Conservation (phyloP, 2,113 vertebrate genomes). For the Cyprinodon tularosa region DNA sequence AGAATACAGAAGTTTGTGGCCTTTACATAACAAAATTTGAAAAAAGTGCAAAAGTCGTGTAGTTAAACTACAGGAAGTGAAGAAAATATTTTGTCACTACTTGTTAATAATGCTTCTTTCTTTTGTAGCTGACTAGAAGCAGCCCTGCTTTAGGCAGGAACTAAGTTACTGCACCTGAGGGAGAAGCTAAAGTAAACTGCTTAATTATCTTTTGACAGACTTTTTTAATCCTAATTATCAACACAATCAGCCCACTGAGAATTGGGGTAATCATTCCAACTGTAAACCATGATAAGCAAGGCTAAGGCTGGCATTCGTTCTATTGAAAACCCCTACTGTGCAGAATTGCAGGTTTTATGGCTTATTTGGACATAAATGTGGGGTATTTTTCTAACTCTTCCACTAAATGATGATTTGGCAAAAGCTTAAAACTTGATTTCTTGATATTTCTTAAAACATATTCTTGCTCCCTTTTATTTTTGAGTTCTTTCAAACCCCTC, state of each 20-base stretch:
- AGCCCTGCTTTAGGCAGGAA: neutral
- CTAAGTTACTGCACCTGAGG: neutral
- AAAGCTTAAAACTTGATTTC: neutral
- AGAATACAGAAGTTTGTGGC: neutral
- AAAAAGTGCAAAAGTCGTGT: neutral
- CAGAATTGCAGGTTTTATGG: constrained; percentile 1
- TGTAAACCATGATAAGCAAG: neutral
- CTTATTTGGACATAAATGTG: neutral
- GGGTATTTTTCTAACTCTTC: neutral
- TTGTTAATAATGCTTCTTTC: neutral
- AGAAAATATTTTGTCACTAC: neutral
- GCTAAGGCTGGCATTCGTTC: neutral
- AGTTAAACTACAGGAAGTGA: neutral
- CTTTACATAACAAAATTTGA: neutral
- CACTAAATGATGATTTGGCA: neutral
- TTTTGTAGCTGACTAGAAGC: constrained; percentile 1
- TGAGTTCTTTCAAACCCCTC: neutral
- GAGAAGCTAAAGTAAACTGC: neutral
- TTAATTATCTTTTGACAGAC: neutral
- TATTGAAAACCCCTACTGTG: neutral
- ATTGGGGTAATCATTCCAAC: neutral
- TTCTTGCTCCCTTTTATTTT: neutral
- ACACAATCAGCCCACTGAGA: neutral
- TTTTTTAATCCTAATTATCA: neutral
- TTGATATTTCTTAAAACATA: neutral